Base-by-base conservation (phyloP, 2,888 invertebrate species). In the Hecatera dysodea region DNA sequence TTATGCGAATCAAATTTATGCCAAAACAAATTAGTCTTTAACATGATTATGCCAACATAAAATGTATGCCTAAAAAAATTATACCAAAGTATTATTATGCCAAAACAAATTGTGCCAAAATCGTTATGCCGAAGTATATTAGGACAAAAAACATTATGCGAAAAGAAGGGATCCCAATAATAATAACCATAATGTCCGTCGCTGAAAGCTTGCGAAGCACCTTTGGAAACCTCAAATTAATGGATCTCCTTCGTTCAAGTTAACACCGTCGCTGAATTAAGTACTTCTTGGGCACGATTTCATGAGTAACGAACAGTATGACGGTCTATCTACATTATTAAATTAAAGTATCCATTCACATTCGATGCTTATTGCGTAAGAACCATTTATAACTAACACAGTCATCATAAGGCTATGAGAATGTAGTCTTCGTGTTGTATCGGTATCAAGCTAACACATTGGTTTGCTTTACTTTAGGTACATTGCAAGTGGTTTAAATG, bases 351-450 rank as follows among this genome's bases (percentile, higher is more conserved):
- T 67, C 80, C 76, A 60, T 72, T 81, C 77, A 64, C 73, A 78
- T 78, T 75, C 72, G 60, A 63, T 53, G 27, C 29, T 72, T 22
- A 75, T 80, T 80, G 80, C 78, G 76, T 62, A 84, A 84, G 46
- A 64, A 71, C 69, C 61, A 70, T 83, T 67, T 78, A 81, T 67
- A 75, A 78, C 50, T 24, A 55, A 68, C 63, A 66, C 63, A 73
- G 67, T 75, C 82, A 75, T 82, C 75, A 67, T 65, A 70, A 66
- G 76, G 81, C 85, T 90, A 87, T 88, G 87, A 87, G 89, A 91
- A 88, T 86, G 80, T 75, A 71, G 78, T 81, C 83, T 85, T 90
- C 90, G 88, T 90, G 90, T 82, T 84, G 75, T 44, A 81, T 80
- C 80, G 85, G 79, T 85, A 83, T 84, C 72, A 57, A 85, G 86